Base-by-base conservation (phyloP, 2,888 invertebrate species). In the Lithodes maja region DNA sequence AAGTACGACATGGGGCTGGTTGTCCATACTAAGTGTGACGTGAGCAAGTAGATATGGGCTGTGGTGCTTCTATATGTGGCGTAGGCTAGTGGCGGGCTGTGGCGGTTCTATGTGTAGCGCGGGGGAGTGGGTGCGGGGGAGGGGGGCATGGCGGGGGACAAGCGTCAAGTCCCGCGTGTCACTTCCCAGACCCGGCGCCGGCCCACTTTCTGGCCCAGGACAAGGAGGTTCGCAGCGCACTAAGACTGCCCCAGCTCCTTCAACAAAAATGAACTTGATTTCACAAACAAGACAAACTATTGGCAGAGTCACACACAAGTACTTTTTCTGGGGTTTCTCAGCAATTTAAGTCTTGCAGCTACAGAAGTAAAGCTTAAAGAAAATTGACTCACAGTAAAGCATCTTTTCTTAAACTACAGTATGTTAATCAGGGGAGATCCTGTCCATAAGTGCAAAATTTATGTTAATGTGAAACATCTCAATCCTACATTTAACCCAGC, bases 221-320 rank as follows among this genome's bases (percentile, higher is more conserved):
- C 83, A 87, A 80, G 80, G 87, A 87, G 55, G 87, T 84, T 69
- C 87, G 87, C 84, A 87, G 82, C 87, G 75, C 83, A 82, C 80
- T 87, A 69, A 87, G 77, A 84, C 82, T 87, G 83, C 82, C 87
- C 87, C 83, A 84, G 83, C 83, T 84, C 84, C 87, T 87, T 87
- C 87, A 81, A 87, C 55, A 84, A 87, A 87, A 87, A 83, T 80
- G 69, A 82, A 79, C 50, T 54, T 50, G 52, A 81, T 80, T 74
- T 87, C 87, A 83, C 83, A 87, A 87, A 80, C 55, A 81, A 86
- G 79, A 75, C 86, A 84, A 53, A 74, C 74, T 53, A 80, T 49
- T 75, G 75, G 84, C 84, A 84, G 17, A 84, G 55, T 54, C 33
- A 3, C 84, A 84, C 53, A 17, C 75, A 52, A 84, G 68, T 33